phyloP scores from a whole-genome alignment of 30 jellyfish, hydroid and myxozoan genomes.

The Turritopsis rubra region DNA sequence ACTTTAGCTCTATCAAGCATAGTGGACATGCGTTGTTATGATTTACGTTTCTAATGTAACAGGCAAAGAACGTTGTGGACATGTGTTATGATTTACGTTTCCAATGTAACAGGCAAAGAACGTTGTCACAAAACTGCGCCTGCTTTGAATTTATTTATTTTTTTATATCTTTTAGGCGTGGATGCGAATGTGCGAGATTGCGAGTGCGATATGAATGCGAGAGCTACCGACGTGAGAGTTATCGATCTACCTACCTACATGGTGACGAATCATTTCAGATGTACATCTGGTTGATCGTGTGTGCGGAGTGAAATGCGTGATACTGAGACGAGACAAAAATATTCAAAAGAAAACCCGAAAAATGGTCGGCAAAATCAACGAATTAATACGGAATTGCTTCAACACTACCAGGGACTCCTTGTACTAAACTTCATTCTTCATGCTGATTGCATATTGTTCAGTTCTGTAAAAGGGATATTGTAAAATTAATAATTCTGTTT shows the following conservation, averaged over 20 bases:
- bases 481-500: not conserved
- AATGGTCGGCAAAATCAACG: not conserved
- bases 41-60: not conserved
- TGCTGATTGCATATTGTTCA: not conserved
- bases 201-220: slow-evolving; percentile 8
- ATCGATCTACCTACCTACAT: not conserved
- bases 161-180: not conserved
- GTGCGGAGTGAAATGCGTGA: not conserved
- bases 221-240: not conserved
- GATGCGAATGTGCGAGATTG: not conserved
- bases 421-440: not conserved
- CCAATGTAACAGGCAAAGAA: no score
- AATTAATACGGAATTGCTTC: not conserved
- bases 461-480: not conserved
- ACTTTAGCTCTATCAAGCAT: no score
- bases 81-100: no score
- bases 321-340: not conserved
- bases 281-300: not conserved
- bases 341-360: not conserved
- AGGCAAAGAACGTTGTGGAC: no score
- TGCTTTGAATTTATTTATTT: no score
- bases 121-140: no score
- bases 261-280: not conserved
- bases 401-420: not conserved
- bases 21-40: not conserved